Evolutionary conservation across 2,797 vertebrate species (phyloP).

Genomic region (Champsocephalus gunnari): DNA sequence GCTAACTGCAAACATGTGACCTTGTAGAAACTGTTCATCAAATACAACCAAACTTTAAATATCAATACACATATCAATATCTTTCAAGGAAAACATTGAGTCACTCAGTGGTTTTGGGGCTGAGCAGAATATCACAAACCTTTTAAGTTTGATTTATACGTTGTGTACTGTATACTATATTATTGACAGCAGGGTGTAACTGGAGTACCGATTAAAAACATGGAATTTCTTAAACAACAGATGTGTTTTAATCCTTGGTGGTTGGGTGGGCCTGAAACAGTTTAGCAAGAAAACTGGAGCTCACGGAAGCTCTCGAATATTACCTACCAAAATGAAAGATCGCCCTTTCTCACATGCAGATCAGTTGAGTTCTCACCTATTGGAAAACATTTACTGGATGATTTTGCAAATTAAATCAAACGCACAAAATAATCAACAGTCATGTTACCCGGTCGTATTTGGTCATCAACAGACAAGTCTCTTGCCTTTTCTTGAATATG

Average conservation of each 20-base stretch:
- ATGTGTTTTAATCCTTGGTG: slow-evolving; percentile 38
- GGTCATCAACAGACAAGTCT: background rate
- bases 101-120: slow-evolving; percentile 53
- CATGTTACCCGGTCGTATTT: background rate
- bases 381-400: too few species aligned
- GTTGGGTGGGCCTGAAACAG: slow-evolving; percentile 13
- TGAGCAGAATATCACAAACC: slow-evolving; percentile 32
- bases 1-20: background rate
- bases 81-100: slow-evolving; percentile 33
- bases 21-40: background rate
- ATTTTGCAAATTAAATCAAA: too few species aligned
- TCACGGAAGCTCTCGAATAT: too few species aligned
- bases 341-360: too few species aligned
- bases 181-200: slow-evolving; percentile 39
- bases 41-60: slow-evolving; percentile 1
- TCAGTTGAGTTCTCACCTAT: too few species aligned
- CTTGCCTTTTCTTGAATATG: background rate
- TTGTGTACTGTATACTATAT: slow-evolving; percentile 15
- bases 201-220: slow-evolving; percentile 43
- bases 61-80: slow-evolving; percentile 10
- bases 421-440: background rate
- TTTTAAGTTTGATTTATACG: slow-evolving; percentile 41
- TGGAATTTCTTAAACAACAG: slow-evolving; percentile 38
- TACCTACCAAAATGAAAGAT: too few species aligned
- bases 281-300: slow-evolving; percentile 9